Percentiles rank a stretch among this genome's conserved stretches.
These are phyloP conservation scores for Rhinophrynus dorsalis DNA, from an alignment of 2,797 vertebrate species.

Conservation along the genomic window DNA sequence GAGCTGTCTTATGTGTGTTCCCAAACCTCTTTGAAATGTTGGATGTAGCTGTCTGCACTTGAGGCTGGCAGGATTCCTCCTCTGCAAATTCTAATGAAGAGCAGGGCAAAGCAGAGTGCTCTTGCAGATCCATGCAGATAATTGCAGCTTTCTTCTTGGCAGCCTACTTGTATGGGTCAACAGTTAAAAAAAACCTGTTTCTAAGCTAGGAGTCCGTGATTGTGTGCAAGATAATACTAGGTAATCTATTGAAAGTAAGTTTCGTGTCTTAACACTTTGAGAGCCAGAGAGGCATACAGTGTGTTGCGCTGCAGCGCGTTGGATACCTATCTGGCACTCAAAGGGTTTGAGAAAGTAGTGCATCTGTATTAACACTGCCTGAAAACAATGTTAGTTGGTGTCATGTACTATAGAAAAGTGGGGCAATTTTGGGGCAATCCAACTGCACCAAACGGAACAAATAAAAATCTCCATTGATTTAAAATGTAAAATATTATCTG, in stretches of 20 bases:
- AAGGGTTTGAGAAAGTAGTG: no score
- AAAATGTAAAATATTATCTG: no score
- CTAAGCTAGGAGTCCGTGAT: no score
- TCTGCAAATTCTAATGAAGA: conserved; percentile 1
- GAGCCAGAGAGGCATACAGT: no score
- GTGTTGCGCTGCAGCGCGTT: no score
- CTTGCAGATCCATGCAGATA: background rate
- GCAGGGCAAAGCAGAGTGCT: background rate
- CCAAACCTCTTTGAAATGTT: conserved; percentile 14
- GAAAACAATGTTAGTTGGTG: no score
- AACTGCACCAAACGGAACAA: no score
- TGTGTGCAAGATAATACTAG: background rate
- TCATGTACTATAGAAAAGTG: no score
- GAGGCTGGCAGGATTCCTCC: background rate
- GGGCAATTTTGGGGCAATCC: no score
- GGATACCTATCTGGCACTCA: no score
- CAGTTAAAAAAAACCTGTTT: conserved; percentile 13
- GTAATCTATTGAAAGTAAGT: background rate
- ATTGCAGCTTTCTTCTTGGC: conserved; percentile 8
- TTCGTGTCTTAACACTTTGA: no score
- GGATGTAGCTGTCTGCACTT: background rate
- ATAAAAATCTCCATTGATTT: no score
- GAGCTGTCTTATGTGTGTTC: background rate
- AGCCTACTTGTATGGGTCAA: background rate
- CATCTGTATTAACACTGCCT: background rate